Conservation (phyloP, 2,888 invertebrate species). For the Limnephilus auricula region DNA sequence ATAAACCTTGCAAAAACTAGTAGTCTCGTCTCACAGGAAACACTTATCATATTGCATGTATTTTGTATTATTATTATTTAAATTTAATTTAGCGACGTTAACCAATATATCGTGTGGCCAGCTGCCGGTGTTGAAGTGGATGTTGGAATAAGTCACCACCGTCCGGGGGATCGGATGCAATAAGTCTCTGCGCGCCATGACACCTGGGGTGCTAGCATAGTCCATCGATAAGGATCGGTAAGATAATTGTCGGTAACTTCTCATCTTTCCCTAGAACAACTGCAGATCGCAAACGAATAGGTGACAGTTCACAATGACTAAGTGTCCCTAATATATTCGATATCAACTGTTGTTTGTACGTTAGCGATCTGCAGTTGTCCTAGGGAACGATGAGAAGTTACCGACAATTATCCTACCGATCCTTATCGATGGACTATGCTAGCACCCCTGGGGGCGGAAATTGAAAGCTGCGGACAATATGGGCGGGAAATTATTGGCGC, state of each 20-base stretch:
- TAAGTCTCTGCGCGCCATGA: slow-evolving; percentile 22
- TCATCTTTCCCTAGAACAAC: no score
- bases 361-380: no score
- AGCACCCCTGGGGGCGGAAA: slow-evolving; percentile 45
- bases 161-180: slow-evolving; percentile 27
- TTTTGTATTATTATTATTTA: background rate
- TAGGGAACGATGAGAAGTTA: no score
- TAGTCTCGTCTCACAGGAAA: slow-evolving; percentile 9
- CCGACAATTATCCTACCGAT: no score
- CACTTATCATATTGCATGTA: slow-evolving; percentile 6
- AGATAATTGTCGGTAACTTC: no score
- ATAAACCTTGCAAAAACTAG: background rate
- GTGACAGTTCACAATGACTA: no score
- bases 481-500: slow-evolving; percentile 26
- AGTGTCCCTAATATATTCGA: no score
- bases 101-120: background rate
- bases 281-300: no score
- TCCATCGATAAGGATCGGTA: no score
- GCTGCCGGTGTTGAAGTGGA: slow-evolving; percentile 35
- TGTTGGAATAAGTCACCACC: slow-evolving; percentile 39
- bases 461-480: slow-evolving; percentile 20
- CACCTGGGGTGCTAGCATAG: no score
- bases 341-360: no score
- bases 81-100: background rate
- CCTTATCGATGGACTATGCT: no score